Conservation (phyloP, 2,797 vertebrate species). For the Odontamblyopus rebecca region DNA sequence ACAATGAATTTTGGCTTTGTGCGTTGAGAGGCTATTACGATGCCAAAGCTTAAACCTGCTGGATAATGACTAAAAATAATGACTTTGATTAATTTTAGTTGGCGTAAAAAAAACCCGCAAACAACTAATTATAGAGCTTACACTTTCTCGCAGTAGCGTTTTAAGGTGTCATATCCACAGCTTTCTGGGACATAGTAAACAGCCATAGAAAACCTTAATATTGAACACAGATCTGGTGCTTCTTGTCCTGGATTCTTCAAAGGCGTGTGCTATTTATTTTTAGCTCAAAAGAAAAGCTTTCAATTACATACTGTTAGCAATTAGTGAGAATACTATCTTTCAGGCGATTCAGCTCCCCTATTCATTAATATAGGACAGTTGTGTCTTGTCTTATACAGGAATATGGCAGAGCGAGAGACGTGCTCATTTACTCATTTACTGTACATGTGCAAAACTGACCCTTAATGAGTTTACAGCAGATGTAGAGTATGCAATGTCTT, state of each 20-base stretch:
- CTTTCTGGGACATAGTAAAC: conserved; percentile 38
- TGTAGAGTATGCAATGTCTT: not conserved
- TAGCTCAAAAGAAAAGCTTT: conserved; percentile 35
- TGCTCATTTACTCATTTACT: conserved; percentile 21
- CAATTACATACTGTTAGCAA: conserved; percentile 40
- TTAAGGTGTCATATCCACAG: conserved; percentile 10
- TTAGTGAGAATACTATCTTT: conserved; percentile 46
- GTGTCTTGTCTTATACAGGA: conserved; percentile 25
- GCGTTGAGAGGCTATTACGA: conserved; percentile 14
- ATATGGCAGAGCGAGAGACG: conserved; percentile 15
- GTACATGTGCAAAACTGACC: conserved; percentile 14
- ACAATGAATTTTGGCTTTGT: conserved; percentile 2
- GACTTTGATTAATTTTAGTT: not conserved
- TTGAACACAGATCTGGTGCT: conserved; percentile 22
- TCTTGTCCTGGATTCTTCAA: conserved; percentile 64
- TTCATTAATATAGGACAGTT: conserved; percentile 44
- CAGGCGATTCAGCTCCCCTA: conserved; percentile 45
- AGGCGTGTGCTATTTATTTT: conserved; percentile 51
- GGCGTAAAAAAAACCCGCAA: not conserved
- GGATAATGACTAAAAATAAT: not conserved
- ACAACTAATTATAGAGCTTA: not conserved
- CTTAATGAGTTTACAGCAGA: not conserved
- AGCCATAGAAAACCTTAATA: not conserved
- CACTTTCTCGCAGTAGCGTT: not conserved
- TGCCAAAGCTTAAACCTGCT: conserved; percentile 21